Evolutionary conservation across 2,888 invertebrate species (phyloP).

Genomic region (Isotomurus palustris): DNA sequence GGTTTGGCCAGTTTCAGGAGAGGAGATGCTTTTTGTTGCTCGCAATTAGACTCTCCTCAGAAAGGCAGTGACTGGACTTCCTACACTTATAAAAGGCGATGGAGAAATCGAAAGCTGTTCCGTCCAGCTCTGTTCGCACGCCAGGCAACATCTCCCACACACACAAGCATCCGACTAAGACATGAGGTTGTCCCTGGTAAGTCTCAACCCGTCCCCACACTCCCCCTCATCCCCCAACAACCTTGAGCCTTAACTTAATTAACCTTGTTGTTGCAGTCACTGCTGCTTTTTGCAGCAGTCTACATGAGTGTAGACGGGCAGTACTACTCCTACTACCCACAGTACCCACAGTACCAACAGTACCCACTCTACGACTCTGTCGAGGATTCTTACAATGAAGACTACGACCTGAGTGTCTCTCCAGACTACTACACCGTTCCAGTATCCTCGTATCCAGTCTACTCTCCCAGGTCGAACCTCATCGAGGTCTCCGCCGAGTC

Average conservation of each 20-base stretch:
- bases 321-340: conserved; percentile 41
- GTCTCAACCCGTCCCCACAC: background rate
- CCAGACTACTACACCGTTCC: conserved; percentile 2
- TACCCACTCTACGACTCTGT: background rate
- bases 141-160: conserved; percentile 10
- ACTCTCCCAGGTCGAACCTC: conserved; percentile 28
- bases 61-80: conserved; percentile 4
- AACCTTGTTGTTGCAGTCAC: conserved; percentile 30
- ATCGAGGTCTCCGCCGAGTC: conserved; percentile 23
- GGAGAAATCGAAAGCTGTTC: conserved; percentile 43
- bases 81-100: conserved; percentile 39
- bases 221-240: background rate
- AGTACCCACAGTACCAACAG: background rate
- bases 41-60: too few relatives aligned
- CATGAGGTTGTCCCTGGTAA: conserved; percentile 34
- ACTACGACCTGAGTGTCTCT: background rate
- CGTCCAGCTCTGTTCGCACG: conserved; percentile 37
- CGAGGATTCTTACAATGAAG: background rate
- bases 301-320: conserved; percentile 43
- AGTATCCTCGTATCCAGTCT: background rate
- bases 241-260: background rate
- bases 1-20: conserved; percentile 10
- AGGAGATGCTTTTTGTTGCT: too few relatives aligned
- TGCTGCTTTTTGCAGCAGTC: conserved; percentile 44
- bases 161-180: conserved; percentile 13